Evolutionary conservation across 2,888 invertebrate genomes (phyloP), one percentile per base, ranked within the genome.

Genomic region (Cyaniris semiargus): DNA sequence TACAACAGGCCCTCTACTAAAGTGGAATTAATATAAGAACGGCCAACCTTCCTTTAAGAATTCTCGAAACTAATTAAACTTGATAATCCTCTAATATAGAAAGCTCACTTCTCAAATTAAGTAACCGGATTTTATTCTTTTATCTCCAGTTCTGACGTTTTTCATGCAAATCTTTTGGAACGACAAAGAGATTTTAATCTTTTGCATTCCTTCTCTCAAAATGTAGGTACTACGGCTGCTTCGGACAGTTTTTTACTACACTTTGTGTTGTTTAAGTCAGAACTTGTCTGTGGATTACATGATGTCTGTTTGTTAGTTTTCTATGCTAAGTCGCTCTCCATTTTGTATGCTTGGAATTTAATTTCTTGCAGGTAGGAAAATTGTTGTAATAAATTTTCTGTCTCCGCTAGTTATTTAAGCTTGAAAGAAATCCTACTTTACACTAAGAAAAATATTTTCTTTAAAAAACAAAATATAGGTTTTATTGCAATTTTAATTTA

Each of bases 1-100:
- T 74, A 72, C 48, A 48, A 23, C 48, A 53, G 72, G 72, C 13
- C 5, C 27, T 74, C 74, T 74, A 74, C 53, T 80, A 79, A 76
- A 79, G 80, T 78, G 81, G 82, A 82, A 86, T 85, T 86, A 81
- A 85, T 87, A 88, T 85, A 86, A 88, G 85, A 82, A 85, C 82
- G 84, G 84, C 85, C 85, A 86, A 78, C 78, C 86, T 86, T 86
- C 85, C 84, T 83, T 72, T 38, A 72, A 74, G 85, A 85, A 81
- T 86, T 86, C 83, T 85, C 81, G 85, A 86, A 90, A 90, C 87
- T 89, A 92, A 93, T 92, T 91, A 90, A 92, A 92, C 85, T 92
- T 92, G 87, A 88, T 92, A 93, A 92, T 92, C 90, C 89, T 82
- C 83, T 86, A 83, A 86, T 85, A 87, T 86, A 85, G 86, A 87